These are phyloP conservation scores for Hemibagrus guttatus DNA, from an alignment of 2,797 vertebrate species.

Conservation along the genomic window DNA sequence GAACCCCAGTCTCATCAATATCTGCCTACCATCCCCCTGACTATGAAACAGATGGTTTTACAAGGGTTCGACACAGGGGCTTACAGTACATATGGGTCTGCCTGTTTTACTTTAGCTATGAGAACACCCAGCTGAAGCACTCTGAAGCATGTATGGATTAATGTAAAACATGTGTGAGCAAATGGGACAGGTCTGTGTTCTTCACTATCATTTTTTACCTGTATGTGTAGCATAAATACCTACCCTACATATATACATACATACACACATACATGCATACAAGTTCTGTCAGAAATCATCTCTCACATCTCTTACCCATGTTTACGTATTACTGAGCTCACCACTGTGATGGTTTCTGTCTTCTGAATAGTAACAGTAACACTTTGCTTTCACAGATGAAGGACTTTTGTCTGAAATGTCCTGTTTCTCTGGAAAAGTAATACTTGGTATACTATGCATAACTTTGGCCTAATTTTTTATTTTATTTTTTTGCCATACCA, in stretches of 20 bases:
- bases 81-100: conserved; percentile 19
- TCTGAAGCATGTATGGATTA: conserved; percentile 43
- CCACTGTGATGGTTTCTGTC: not conserved
- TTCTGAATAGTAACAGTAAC: not conserved
- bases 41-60: conserved; percentile 37
- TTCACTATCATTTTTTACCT: not conserved
- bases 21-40: conserved; percentile 2
- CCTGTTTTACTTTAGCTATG: conserved; percentile 19
- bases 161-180: conserved; percentile 30
- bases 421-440: not conserved
- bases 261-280: not conserved
- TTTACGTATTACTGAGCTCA: not conserved
- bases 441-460: too few relatives aligned
- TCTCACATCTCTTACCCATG: not conserved
- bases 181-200: not conserved
- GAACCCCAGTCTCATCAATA: conserved; percentile 37
- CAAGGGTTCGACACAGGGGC: conserved; percentile 18
- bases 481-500: not conserved
- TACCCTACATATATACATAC: not conserved
- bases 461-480: too few relatives aligned
- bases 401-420: too few relatives aligned
- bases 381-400: too few relatives aligned
- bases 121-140: conserved; percentile 66
- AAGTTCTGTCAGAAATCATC: not conserved
- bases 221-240: not conserved